Evolutionary conservation across 1,140 invertebrate species (phyloP).

Genomic region (Polypedilum vanderplanki): DNA sequence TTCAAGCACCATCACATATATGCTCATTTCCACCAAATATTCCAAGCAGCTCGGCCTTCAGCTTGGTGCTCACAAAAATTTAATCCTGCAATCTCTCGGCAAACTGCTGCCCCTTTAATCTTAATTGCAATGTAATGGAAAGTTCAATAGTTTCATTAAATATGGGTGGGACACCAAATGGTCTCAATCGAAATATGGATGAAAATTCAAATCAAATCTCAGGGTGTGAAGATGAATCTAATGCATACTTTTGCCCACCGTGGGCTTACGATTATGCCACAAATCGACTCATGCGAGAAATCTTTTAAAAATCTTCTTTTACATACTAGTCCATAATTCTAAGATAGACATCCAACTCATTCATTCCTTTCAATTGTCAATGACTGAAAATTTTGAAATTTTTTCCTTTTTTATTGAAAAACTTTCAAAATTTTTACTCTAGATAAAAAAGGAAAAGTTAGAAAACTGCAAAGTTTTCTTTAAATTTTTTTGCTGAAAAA

Average conservation of each 20-base stretch:
- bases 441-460: not conserved
- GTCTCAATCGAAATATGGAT: slow-evolving; percentile 5
- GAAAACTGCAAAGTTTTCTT: not conserved
- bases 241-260: slow-evolving; percentile 10
- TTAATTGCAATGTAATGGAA: not conserved
- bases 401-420: not conserved
- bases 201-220: slow-evolving; percentile 23
- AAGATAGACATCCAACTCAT: not conserved
- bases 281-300: slow-evolving; percentile 22
- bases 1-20: not conserved
- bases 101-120: not conserved
- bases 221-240: not conserved
- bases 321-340: slow-evolving; percentile 5
- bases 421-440: slow-evolving; percentile 7
- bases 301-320: not conserved
- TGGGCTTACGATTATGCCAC: slow-evolving; percentile 16
- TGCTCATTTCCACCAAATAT: slow-evolving; percentile 20
- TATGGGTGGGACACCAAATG: not conserved
- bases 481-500: not conserved
- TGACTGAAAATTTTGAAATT: slow-evolving; percentile 19
- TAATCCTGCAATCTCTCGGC: slow-evolving; percentile 2
- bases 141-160: not conserved
- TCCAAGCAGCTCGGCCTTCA: not conserved
- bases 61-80: slow-evolving; percentile 16
- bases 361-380: not conserved